phyloP scores from a whole-genome alignment of 2,888 invertebrate species.

The Ditula angustiorana region DNA sequence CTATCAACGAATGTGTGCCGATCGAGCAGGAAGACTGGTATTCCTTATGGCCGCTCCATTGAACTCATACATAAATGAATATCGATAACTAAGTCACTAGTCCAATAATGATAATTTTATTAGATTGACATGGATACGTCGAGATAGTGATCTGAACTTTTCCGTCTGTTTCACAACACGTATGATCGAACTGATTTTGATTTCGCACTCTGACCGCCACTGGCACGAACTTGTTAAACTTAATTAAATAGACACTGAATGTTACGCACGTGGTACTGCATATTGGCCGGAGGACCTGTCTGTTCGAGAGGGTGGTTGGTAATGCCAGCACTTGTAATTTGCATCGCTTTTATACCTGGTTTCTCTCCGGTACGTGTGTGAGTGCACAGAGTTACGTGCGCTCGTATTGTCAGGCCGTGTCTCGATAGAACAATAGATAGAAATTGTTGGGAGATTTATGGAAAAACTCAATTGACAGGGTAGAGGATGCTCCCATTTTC shows the following conservation, averaged over 20 bases:
- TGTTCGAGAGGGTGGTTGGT: constrained; percentile 76
- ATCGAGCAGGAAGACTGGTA: constrained; percentile 59
- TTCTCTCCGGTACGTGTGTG: constrained; percentile 71
- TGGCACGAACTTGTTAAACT: constrained; percentile 40
- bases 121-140: constrained; percentile 26
- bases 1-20: constrained; percentile 39
- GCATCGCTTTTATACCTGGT: constrained; percentile 83
- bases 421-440: constrained; percentile 79
- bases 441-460: constrained; percentile 73
- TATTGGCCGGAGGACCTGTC: constrained; percentile 64
- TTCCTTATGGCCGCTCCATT: constrained; percentile 55
- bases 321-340: constrained; percentile 79
- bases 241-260: constrained; percentile 26
- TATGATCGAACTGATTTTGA: constrained; percentile 18
- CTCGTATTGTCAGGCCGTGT: constrained; percentile 73
- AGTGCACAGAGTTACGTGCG: constrained; percentile 75
- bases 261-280: constrained; percentile 82
- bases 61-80: constrained; percentile 54
- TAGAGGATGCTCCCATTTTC: constrained; percentile 48
- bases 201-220: constrained; percentile 50
- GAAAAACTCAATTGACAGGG: constrained; percentile 59
- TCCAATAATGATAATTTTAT: constrained; percentile 30
- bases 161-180: constrained; percentile 33
- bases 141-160: constrained; percentile 33
- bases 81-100: constrained; percentile 43